Evolutionary conservation across 1,140 invertebrate genomes (phyloP).

Genomic region (Elysia chlorotica): DNA sequence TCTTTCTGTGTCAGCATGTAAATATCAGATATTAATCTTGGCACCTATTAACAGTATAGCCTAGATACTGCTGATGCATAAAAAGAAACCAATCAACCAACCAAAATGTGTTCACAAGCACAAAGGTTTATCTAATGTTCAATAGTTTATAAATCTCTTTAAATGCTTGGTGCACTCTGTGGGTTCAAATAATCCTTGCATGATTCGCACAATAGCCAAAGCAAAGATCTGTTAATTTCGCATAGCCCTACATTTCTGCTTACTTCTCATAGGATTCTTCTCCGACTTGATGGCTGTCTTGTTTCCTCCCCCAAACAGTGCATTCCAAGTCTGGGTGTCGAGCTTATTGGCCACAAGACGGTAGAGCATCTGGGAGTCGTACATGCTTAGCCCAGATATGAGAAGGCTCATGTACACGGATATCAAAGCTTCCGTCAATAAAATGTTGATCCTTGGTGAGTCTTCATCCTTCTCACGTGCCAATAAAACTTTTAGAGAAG

Average conservation of each 20-base stretch:
- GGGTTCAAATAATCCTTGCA: too few species aligned
- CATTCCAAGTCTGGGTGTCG: conserved; percentile 79
- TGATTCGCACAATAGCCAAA: too few species aligned
- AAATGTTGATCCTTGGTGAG: conserved; percentile 86
- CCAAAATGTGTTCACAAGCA: too few species aligned
- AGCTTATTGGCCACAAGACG: conserved; percentile 83
- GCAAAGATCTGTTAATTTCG: too few species aligned
- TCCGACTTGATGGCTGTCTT: conserved; percentile 74
- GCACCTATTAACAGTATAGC: too few species aligned
- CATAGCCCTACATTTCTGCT: neutral
- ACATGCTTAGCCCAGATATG: conserved; percentile 90
- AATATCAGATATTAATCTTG: too few species aligned
- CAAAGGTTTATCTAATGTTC: too few species aligned
- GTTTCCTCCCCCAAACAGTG: conserved; percentile 92
- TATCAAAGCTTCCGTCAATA: conserved; percentile 91
- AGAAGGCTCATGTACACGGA: conserved; percentile 91
- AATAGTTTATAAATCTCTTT: too few species aligned
- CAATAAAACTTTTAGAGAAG: conserved; percentile 85
- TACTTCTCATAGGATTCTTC: conserved; percentile 17
- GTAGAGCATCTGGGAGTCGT: conserved; percentile 92
- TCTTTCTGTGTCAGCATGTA: too few species aligned
- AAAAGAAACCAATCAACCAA: too few species aligned
- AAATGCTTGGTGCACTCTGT: too few species aligned
- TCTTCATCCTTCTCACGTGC: conserved; percentile 95
- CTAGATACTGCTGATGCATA: too few species aligned